phyloP scores from a whole-genome alignment of 1,140 invertebrate genomes.

The Cotesia typhae region DNA sequence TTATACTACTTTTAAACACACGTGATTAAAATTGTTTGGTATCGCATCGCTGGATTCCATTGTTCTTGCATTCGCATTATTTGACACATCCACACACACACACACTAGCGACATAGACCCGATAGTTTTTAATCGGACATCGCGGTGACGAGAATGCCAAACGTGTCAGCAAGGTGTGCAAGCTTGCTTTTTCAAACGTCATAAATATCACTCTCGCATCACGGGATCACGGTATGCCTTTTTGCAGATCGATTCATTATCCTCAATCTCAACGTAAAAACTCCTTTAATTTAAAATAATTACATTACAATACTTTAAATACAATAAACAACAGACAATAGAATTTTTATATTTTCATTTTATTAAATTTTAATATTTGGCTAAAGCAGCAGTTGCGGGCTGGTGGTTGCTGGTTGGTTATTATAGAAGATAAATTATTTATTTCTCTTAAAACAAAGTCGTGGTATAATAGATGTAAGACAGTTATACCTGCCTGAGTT shows the following conservation, averaged over 20 bases:
- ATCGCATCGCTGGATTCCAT: conserved; percentile 44
- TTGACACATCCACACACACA: conserved; percentile 52
- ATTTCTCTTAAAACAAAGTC: conserved; percentile 23
- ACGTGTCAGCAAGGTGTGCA: conserved; percentile 57
- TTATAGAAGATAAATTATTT: neutral
- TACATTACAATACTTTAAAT: too few species aligned
- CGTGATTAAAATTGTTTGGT: neutral
- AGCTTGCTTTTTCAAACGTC: conserved; percentile 50
- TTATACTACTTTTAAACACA: neutral
- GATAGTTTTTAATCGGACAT: conserved; percentile 20
- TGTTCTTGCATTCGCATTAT: conserved; percentile 56
- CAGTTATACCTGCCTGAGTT: conserved; percentile 33
- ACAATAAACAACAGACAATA: too few species aligned
- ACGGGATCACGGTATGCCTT: conserved; percentile 55
- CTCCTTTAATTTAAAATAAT: too few species aligned
- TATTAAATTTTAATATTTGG: too few species aligned
- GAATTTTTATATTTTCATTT: too few species aligned
- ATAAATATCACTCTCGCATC: conserved; percentile 60
- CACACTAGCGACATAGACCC: conserved; percentile 9
- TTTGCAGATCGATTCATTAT: conserved; percentile 56
- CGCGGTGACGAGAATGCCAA: conserved; percentile 47
- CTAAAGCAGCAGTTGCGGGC: too few species aligned
- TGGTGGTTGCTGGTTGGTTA: too few species aligned
- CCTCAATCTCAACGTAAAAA: too few species aligned
- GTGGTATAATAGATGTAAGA: conserved; percentile 33